Base-by-base conservation (phyloP, 2,797 vertebrate genomes). In the Dendrocincla tyrannina region DNA sequence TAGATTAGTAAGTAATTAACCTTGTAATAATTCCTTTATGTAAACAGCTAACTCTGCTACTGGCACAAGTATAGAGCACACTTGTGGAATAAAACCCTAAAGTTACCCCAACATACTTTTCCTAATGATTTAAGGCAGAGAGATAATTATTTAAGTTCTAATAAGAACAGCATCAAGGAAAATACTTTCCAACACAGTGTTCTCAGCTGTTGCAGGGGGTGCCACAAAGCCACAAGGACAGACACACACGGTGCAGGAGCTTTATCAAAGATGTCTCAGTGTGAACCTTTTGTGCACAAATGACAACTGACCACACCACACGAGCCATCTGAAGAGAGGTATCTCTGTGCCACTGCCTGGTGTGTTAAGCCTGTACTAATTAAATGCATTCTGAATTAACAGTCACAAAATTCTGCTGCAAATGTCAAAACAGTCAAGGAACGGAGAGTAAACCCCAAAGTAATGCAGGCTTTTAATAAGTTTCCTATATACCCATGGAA, bases 271-370 rank as follows among this genome's bases (percentile, higher is more conserved):
- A 52, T 17, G 30, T 23, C 33, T 79, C 68, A 44, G 5, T 28
- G 35, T 9, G 56, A 74, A 19, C 13, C 47, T 72, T 13, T 3
- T 24, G 32, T 4, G 33, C 20, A 50, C 17, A 64, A 60, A 28
- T 42, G 37, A 76, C 18, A 77, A 64, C 2, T 7, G 15, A 63
- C 23, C 14, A 41, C 70, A 25, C 33, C 28, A 10, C 0, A 0
- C 0, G 20, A 68, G 46, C 35, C 17, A 9, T 44, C 68, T 58
- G 42, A 79, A 0, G 0, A 52, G 58, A 1, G 1, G 2, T 24
- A 37, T 12, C 35, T 41, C 77, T 56, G 63, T 58, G 46, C 37
- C 60, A 82, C 24, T 23, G 33, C 32, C 56, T 37, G 46, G 2
- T 23, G 37, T 62, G 7, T 75, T 55, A 78, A 83, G 22, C 30